Conservation (phyloP, 2,797 vertebrate species). For the Mus caroli region DNA sequence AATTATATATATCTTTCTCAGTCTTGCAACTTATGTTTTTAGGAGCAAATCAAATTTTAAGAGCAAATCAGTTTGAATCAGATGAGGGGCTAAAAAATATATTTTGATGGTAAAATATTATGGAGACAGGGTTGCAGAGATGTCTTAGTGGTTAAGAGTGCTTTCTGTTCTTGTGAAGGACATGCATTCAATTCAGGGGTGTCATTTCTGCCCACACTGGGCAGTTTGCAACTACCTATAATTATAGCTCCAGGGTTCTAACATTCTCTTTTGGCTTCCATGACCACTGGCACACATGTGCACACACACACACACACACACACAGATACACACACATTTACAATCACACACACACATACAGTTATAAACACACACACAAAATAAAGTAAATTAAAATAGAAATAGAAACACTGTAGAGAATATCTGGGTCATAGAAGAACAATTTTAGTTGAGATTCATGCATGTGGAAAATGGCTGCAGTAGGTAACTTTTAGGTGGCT, state of each 20-base stretch:
- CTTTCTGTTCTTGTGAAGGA: neutral
- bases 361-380: neutral
- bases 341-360: neutral
- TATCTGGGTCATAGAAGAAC: neutral
- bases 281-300: neutral
- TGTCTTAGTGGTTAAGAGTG: neutral
- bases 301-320: too few species aligned
- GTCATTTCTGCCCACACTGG: neutral
- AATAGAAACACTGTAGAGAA: neutral
- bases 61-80: neutral
- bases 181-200: neutral
- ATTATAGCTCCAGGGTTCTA: neutral
- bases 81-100: neutral
- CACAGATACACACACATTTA: too few species aligned
- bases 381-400: neutral
- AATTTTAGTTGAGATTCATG: neutral
- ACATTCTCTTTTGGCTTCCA: neutral
- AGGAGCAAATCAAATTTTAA: conserved; percentile 17
- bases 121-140: neutral
- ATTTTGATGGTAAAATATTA: conserved; percentile 1
- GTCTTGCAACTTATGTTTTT: neutral
- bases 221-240: neutral
- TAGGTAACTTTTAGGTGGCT: neutral
- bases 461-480: neutral
- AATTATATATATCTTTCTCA: neutral